A percentile compares a stretch with the other conserved stretches of the same genome.
These are phyloP conservation scores for Heloderma charlesbogerti DNA, from an alignment of 2,113 vertebrate genomes.

Conservation along the genomic window DNA sequence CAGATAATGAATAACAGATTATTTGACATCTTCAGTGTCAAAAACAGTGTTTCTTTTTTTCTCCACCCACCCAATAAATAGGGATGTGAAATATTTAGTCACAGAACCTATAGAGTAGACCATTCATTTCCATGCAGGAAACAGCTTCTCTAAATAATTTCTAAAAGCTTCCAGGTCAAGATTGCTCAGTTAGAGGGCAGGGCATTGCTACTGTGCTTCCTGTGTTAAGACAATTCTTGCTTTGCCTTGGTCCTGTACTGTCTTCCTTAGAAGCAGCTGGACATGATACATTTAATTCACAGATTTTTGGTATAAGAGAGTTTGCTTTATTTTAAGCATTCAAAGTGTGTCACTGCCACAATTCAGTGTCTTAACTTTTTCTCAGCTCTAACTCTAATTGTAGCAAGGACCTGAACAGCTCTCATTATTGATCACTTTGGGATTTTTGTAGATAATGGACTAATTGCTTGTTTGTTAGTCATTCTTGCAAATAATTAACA, in stretches of 20 bases:
- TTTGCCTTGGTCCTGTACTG: neutral
- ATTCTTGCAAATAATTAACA: slow-evolving; percentile 36
- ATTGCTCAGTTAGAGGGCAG: neutral
- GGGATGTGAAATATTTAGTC: neutral
- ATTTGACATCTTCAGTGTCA: neutral
- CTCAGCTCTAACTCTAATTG: neutral
- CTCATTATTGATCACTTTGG: slow-evolving; percentile 32
- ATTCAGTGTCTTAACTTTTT: neutral
- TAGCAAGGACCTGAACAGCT: neutral
- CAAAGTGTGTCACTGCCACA: neutral
- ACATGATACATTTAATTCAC: neutral
- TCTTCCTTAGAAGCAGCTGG: neutral
- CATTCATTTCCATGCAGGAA: neutral
- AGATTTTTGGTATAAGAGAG: neutral
- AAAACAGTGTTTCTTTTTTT: neutral
- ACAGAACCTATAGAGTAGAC: neutral
- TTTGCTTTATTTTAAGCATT: neutral
- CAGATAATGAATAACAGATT: neutral
- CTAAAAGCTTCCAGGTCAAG: neutral
- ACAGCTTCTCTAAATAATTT: neutral
- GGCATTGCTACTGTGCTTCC: neutral
- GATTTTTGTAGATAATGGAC: slow-evolving; percentile 33
- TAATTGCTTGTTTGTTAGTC: slow-evolving; percentile 10
- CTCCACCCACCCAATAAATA: neutral
- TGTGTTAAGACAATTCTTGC: neutral